Evolutionary conservation across 2,113 vertebrate species (phyloP), one percentile per base, ranked within the genome.

Genomic region (Seriola dumerili): DNA sequence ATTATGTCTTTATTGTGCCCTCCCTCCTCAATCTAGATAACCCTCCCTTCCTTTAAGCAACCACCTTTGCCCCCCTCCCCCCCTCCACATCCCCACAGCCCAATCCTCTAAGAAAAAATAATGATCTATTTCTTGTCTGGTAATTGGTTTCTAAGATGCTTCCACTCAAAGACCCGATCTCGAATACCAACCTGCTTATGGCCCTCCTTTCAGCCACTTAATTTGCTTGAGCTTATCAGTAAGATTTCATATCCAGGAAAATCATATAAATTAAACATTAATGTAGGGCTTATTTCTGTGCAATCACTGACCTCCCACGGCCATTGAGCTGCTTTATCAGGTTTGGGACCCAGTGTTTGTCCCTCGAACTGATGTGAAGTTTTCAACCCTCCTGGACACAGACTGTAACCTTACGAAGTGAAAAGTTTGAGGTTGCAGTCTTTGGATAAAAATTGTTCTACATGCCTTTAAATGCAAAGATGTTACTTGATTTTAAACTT

Each of bases 1-100:
- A 96, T 96, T 96, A 95, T 95, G 95, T 95, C 95, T 96, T 95
- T 95, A 96, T 96, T 96, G 95, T 96, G 94, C 90, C 92, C 90
- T 87, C 89, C 83, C 89, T 91, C 86, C 91, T 93, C 92, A 92
- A 94, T 94, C 94, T 93, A 91, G 85, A 91, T 91, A 94, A 94
- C 80, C 92, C 86, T 91, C 85, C 93, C 90, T 88, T 93, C 91
- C 93, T 93, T 95, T 95, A 93, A 90, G 90, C 90, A 73, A 77
- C 89, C 93, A 94, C 93, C 92, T 94, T 93, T 93, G 89, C 93
- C 82, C 83, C 85, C 89, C 80, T 72, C 48, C 86, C 57, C 8
- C 40, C 40, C 75, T 78, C 65, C 87, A 77, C 85, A 82, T 63
- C 88, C 80, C 81, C 81, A 80, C 91, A 90, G 91, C 87, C 88